Evolutionary conservation across 2,888 invertebrate genomes (phyloP).

Genomic region (Lypha dubia): DNA sequence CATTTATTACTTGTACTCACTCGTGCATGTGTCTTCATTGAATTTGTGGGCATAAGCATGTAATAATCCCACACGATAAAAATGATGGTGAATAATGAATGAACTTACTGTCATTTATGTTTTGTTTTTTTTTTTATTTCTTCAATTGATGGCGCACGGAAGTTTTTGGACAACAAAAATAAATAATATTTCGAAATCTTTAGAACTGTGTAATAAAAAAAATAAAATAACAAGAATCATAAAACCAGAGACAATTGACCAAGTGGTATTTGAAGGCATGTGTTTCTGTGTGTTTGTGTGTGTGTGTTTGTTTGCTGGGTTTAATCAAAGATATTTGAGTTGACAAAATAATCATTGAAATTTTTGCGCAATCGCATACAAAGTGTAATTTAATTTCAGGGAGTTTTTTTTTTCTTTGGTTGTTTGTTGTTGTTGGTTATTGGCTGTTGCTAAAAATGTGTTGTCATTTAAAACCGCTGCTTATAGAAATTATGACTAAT

Average conservation of each 20-base stretch:
- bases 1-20: slow-evolving; percentile 21
- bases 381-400: slow-evolving; percentile 8
- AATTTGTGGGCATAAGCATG: slow-evolving; percentile 36
- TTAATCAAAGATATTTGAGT: slow-evolving; percentile 21
- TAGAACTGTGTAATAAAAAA: slow-evolving; percentile 54
- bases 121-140: not conserved
- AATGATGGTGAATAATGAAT: slow-evolving; percentile 67
- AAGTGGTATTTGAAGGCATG: too few species aligned
- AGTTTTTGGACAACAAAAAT: slow-evolving; percentile 57
- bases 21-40: slow-evolving; percentile 21
- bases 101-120: slow-evolving; percentile 46
- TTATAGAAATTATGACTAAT: slow-evolving; percentile 1
- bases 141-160: slow-evolving; percentile 67
- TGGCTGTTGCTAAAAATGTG: slow-evolving; percentile 11
- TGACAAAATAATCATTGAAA: slow-evolving; percentile 24
- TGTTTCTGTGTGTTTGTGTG: not conserved
- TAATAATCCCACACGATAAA: slow-evolving; percentile 39
- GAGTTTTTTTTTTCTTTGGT: slow-evolving; percentile 2
- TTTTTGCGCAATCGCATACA: slow-evolving; percentile 29
- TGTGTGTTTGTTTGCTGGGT: not conserved
- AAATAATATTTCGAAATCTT: slow-evolving; percentile 63
- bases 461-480: not conserved
- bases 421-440: too few species aligned
- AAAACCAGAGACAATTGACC: too few species aligned
- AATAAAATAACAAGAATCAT: slow-evolving; percentile 17